A percentile compares a stretch with the other conserved stretches of the same genome.
Evolutionary conservation across 2,113 vertebrate genomes (phyloP).

Genomic region (Siphamia tubifer): DNA sequence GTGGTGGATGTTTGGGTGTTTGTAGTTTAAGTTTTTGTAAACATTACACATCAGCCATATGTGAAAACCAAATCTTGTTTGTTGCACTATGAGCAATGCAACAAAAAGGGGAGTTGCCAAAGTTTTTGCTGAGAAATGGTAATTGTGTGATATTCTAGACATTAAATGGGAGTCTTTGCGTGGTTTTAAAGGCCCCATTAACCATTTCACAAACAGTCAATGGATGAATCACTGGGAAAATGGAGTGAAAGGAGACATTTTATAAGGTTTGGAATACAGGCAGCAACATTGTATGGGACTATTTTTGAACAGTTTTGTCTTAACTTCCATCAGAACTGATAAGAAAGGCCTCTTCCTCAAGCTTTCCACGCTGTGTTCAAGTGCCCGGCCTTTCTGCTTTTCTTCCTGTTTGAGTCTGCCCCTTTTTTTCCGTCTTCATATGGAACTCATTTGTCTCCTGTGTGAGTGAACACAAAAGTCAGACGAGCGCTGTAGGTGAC

Average conservation of each 20-base stretch:
- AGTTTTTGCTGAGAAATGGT: neutral
- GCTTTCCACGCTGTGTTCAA: conserved; percentile 20
- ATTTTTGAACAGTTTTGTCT: conserved; percentile 2
- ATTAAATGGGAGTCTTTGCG: conserved; percentile 7
- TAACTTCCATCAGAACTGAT: conserved; percentile 35
- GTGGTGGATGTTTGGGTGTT: no score
- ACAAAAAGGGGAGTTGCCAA: no score
- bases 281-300: neutral
- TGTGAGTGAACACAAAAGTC: conserved; percentile 30
- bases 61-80: no score
- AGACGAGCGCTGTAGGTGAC: conserved; percentile 25
- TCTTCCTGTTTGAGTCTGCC: conserved; percentile 31
- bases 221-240: conserved; percentile 19
- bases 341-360: conserved; percentile 29
- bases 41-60: no score
- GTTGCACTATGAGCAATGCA: no score
- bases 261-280: conserved; percentile 2
- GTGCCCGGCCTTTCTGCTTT: conserved; percentile 5
- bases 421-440: conserved; percentile 43
- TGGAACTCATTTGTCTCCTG: conserved; percentile 64
- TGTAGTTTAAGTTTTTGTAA: no score
- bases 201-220: conserved; percentile 12
- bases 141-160: conserved; percentile 2
- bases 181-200: conserved; percentile 41
- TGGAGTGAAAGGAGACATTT: conserved; percentile 30